Base-by-base conservation (phyloP, 1,140 invertebrate genomes). In the Leptinotarsa defecta region DNA sequence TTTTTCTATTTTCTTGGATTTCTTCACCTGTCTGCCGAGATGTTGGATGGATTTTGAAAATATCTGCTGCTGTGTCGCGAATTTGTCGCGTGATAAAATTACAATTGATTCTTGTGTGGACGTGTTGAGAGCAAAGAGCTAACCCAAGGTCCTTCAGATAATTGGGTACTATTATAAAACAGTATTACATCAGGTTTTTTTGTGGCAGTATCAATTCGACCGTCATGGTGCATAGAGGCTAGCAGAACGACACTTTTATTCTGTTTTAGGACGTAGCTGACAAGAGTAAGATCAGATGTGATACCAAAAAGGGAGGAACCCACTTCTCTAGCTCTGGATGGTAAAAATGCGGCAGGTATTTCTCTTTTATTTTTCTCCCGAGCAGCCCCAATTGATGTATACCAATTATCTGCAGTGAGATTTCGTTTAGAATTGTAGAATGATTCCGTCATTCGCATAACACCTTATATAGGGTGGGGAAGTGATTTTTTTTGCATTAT, bases 311-410 rank as follows among this genome's bases (percentile, higher is more conserved):
- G 20, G 20, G 0, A 22, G 20, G 2, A 22, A 22, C 20, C 20
- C 15, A 64, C n/a, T 70, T 49, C 24, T 48, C 52, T 24, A 13
- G 34, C 72, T 80, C 78, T 79, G 13, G 76, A 43, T 20, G 74
- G 57, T 63, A 67, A 48, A 72, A 85, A 84, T 63, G 80, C 72
- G 68, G 67, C 48, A 48, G 82, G 85, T 43, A 86, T 79, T 70
- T 84, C 71, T 48, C 77, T 76, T 73, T 86, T 82, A 74, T 83
- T 84, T 76, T 81, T 83, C 74, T 75, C 81, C 15, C 77, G 19
- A 34, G 78, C 80, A 20, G 81, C 64, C 62, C 77, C 43, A 5
- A 81, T 48, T 34, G 74, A 79, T n/a, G 79, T 76, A 67, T 79
- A 83, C 79, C 77, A 83, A 73, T 83, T 82, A 57, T 83, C 82